Conservation (phyloP, 2,888 invertebrate genomes). For the Phlogophora meticulosa region DNA sequence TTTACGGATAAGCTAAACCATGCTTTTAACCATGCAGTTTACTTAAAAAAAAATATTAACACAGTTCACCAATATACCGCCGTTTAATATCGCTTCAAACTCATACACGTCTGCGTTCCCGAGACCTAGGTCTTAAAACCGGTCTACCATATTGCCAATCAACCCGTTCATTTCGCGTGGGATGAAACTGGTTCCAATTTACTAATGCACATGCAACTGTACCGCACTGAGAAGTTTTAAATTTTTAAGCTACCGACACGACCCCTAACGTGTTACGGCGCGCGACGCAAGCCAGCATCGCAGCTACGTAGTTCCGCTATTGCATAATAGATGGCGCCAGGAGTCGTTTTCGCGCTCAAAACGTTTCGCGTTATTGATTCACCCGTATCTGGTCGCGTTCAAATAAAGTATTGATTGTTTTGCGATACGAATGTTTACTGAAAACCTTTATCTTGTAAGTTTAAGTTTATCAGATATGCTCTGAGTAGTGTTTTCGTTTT, state of each 20-base stretch:
- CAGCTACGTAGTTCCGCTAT: conserved; percentile 73
- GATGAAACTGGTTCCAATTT: conserved; percentile 67
- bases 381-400: conserved; percentile 71
- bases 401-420: conserved; percentile 83
- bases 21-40: conserved; percentile 12
- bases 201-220: conserved; percentile 56
- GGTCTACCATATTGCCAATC: conserved; percentile 59
- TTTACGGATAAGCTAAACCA: neutral
- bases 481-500: conserved; percentile 62
- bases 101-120: conserved; percentile 19
- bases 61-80: conserved; percentile 24
- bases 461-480: conserved; percentile 64
- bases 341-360: conserved; percentile 45
- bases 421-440: conserved; percentile 76
- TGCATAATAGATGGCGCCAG: conserved; percentile 82
- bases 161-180: conserved; percentile 61
- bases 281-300: conserved; percentile 17
- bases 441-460: conserved; percentile 72
- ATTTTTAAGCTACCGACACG: conserved; percentile 41
- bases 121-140: conserved; percentile 57
- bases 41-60: conserved; percentile 31
- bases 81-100: conserved; percentile 16
- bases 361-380: conserved; percentile 74
- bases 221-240: conserved; percentile 34
- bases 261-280: conserved; percentile 34